Conservation (phyloP, 2,797 vertebrate species). For the Rallus crepitans region DNA sequence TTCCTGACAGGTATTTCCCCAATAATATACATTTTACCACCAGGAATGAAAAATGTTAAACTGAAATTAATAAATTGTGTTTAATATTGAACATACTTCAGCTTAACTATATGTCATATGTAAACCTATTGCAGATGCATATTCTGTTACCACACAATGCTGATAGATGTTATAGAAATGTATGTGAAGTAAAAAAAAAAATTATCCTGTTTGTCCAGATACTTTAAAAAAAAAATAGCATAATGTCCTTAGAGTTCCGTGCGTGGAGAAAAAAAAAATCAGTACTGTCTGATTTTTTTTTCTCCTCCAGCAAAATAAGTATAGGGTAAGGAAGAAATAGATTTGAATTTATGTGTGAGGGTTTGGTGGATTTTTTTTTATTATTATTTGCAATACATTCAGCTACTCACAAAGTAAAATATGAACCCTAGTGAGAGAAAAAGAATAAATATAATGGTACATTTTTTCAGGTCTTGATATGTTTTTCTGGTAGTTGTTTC, state of each 20-base stretch:
- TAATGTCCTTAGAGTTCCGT: background rate
- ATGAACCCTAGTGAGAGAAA: conserved; percentile 58
- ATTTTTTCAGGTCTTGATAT: conserved; percentile 55
- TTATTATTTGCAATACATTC: conserved; percentile 46
- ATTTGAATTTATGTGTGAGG: conserved; percentile 28
- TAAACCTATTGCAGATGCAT: conserved; percentile 12
- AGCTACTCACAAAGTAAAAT: conserved; percentile 67
- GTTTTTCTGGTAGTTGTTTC: conserved; percentile 52
- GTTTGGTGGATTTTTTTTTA: background rate
- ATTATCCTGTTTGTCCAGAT: conserved; percentile 1
- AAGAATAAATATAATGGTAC: conserved; percentile 53
- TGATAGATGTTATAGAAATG: background rate
- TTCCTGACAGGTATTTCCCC: conserved; percentile 91
- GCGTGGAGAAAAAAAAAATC: background rate
- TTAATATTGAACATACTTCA: conserved; percentile 47
- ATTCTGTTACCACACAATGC: background rate
- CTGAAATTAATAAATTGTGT: conserved; percentile 41
- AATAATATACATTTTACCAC: conserved; percentile 64
- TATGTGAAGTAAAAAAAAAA: conserved; percentile 14
- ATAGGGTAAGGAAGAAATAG: conserved; percentile 30
- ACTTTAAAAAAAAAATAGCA: background rate
- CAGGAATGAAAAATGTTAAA: conserved; percentile 58
- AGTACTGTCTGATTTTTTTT: background rate
- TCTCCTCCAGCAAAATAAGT: background rate
- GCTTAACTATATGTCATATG: conserved; percentile 26